These are phyloP conservation scores for Phoxinus dragarum DNA, from an alignment of 2,797 vertebrate genomes.

Conservation along the genomic window DNA sequence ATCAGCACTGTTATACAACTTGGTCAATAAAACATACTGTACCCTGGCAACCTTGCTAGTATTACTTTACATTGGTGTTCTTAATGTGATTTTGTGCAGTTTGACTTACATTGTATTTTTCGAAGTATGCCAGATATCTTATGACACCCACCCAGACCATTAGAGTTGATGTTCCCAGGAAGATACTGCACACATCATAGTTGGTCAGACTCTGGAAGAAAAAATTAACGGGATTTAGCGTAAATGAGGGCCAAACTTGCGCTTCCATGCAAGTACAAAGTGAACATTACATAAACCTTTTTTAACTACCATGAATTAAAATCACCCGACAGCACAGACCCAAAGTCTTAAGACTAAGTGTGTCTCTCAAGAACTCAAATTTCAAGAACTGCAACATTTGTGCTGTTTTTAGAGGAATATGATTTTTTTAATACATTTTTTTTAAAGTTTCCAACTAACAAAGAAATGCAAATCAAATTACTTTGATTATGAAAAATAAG, in stretches of 20 bases:
- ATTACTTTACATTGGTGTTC: background rate
- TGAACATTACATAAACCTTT: background rate
- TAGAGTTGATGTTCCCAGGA: constrained; percentile 93
- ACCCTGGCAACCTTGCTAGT: no score
- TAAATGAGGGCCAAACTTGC: background rate
- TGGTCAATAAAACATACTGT: background rate
- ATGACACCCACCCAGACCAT: constrained; percentile 97
- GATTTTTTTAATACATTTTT: background rate
- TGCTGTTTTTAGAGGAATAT: background rate
- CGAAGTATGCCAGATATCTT: constrained; percentile 96
- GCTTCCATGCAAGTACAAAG: background rate
- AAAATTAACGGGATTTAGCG: background rate
- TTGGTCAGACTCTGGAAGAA: constrained; percentile 86
- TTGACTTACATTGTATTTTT: constrained; percentile 93
- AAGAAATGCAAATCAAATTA: background rate
- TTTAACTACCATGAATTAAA: background rate
- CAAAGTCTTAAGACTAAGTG: constrained; percentile 9
- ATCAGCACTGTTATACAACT: background rate
- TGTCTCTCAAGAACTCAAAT: background rate
- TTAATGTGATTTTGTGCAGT: background rate
- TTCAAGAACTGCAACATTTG: background rate
- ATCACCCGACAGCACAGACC: background rate
- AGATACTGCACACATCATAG: constrained; percentile 97
- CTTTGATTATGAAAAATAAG: background rate
- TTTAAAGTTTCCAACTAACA: background rate